Conservation (phyloP, 2,888 invertebrate species). For the Bombylius major region DNA sequence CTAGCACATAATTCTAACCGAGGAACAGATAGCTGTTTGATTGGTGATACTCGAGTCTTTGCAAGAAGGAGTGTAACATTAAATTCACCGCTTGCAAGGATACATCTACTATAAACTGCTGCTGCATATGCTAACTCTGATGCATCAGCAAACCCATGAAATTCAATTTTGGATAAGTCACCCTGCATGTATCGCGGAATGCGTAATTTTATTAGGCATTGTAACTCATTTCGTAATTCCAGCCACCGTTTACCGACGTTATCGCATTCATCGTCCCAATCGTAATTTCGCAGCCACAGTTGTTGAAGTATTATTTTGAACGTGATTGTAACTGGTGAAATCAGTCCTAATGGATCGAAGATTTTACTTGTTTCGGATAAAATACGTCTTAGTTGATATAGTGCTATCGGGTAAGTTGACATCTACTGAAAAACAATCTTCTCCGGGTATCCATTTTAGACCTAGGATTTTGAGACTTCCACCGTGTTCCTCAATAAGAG, state of each 20-base stretch:
- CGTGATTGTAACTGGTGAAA: neutral
- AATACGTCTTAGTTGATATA: no score
- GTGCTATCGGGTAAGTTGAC: no score
- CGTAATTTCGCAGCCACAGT: neutral
- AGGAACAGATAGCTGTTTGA: slow-evolving; percentile 9
- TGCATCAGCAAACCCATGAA: slow-evolving; percentile 3
- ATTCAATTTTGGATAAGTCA: no score
- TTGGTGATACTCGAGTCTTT: slow-evolving; percentile 11
- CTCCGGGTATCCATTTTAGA: slow-evolving; percentile 6
- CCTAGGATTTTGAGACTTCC: slow-evolving; percentile 8
- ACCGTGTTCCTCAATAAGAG: neutral
- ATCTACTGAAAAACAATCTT: neutral
- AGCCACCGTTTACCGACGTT: neutral
- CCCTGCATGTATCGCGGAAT: no score
- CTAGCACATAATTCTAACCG: slow-evolving; percentile 13
- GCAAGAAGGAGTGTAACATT: neutral
- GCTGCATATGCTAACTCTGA: neutral
- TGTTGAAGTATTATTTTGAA: neutral
- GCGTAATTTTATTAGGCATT: no score
- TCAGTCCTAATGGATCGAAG: neutral
- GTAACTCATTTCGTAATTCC: neutral
- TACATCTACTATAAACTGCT: no score
- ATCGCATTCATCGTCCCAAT: neutral
- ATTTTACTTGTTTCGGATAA: neutral
- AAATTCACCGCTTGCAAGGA: neutral